Conservation (phyloP, 2,797 vertebrate species). For the Schizothorax lantsangensis region DNA sequence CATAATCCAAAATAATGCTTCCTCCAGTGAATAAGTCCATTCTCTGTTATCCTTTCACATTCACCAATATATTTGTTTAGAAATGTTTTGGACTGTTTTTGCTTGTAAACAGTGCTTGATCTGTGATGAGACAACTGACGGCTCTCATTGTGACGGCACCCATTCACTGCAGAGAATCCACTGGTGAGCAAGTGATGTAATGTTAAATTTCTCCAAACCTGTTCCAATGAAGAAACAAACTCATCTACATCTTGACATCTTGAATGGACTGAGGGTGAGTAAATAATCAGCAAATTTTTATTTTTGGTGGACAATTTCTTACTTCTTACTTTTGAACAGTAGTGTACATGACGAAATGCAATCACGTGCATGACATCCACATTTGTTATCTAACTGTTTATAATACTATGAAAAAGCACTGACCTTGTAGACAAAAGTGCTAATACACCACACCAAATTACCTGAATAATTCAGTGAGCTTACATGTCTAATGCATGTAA, state of each 20-base stretch:
- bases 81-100: too few relatives aligned
- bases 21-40: neutral
- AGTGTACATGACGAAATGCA: neutral
- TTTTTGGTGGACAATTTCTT: neutral
- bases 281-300: neutral
- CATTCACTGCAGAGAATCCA: too few relatives aligned
- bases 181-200: too few relatives aligned
- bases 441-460: slow-evolving; percentile 9
- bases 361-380: neutral
- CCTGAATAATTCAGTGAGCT: neutral
- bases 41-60: neutral
- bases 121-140: too few relatives aligned
- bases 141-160: too few relatives aligned
- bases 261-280: neutral
- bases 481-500: slow-evolving; percentile 12
- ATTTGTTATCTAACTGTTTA: slow-evolving; percentile 46
- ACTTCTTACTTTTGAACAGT: neutral
- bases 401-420: slow-evolving; percentile 38
- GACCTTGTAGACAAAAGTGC: slow-evolving; percentile 50
- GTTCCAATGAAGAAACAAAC: neutral
- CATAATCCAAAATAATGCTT: neutral
- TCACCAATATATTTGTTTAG: neutral
- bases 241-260: neutral
- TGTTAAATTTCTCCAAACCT: neutral
- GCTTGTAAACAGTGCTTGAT: too few relatives aligned